phyloP scores from a whole-genome alignment of 2,797 vertebrate species.

The Amphiprion clarkii region DNA sequence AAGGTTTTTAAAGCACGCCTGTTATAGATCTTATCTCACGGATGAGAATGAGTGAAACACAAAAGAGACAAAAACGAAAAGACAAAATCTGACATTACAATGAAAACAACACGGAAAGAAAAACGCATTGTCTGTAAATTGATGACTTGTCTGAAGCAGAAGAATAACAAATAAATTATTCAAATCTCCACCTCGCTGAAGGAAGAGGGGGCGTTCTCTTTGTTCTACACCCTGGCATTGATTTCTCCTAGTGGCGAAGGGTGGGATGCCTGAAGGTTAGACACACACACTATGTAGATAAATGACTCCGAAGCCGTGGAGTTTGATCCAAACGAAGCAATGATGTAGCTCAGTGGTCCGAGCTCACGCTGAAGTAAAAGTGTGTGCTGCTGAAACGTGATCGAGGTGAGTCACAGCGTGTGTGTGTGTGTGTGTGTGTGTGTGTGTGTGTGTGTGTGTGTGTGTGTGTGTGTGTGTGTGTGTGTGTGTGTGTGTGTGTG shows the following conservation, averaged over 20 bases:
- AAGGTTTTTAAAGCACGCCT: slow-evolving; percentile 14
- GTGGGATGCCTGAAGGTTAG: slow-evolving; percentile 73
- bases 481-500: background rate
- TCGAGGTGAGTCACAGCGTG: slow-evolving; percentile 40
- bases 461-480: background rate
- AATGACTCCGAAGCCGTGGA: slow-evolving; percentile 79
- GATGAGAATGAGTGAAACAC: slow-evolving; percentile 1
- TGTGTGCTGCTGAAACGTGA: slow-evolving; percentile 56
- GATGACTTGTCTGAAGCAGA: slow-evolving; percentile 51
- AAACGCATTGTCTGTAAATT: slow-evolving; percentile 29
- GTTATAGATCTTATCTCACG: background rate
- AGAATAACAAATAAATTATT: slow-evolving; percentile 74
- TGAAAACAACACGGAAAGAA: background rate
- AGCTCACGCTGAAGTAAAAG: slow-evolving; percentile 68
- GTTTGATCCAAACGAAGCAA: slow-evolving; percentile 86
- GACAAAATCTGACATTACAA: background rate
- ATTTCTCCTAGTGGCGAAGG: slow-evolving; percentile 70
- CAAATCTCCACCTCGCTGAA: slow-evolving; percentile 68
- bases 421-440: slow-evolving; percentile 14
- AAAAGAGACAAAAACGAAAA: background rate
- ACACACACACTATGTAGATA: slow-evolving; percentile 82
- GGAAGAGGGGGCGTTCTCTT: slow-evolving; percentile 50
- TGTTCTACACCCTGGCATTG: slow-evolving; percentile 73
- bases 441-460: too few relatives aligned
- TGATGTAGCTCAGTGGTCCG: slow-evolving; percentile 85